Percentiles rank a stretch among this genome's conserved stretches.
Evolutionary conservation across 2,888 invertebrate genomes (phyloP).

Genomic region (Nebria salina): DNA sequence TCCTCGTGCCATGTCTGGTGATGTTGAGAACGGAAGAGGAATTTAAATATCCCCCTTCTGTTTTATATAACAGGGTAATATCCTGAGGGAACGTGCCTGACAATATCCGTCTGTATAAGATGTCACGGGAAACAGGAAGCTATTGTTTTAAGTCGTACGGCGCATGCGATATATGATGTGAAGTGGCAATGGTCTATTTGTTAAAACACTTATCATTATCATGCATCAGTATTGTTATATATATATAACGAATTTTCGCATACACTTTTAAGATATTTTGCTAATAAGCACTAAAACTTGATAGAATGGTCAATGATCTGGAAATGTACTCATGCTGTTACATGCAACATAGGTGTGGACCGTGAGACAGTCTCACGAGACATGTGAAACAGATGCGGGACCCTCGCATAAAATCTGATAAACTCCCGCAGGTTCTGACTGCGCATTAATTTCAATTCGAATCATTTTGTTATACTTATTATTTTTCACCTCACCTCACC

Average conservation of each 20-base stretch:
- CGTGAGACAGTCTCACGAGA: conserved; percentile 5
- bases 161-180: neutral
- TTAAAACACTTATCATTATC: neutral
- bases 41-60: conserved; percentile 12
- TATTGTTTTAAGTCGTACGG: conserved; percentile 13
- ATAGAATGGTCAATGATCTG: neutral
- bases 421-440: conserved; percentile 19
- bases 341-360: neutral
- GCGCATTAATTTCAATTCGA: conserved; percentile 17
- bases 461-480: neutral
- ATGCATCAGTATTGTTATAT: neutral
- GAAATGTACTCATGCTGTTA: neutral
- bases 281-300: no score
- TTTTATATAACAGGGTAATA: neutral
- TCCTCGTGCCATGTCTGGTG: conserved; percentile 1
- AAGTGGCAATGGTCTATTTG: neutral
- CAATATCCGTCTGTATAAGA: conserved; percentile 10
- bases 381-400: conserved; percentile 15
- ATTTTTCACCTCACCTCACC: neutral
- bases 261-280: neutral
- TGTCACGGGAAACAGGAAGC: conserved; percentile 20
- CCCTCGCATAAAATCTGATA: conserved; percentile 28
- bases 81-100: conserved; percentile 15
- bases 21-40: conserved; percentile 3
- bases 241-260: neutral